Conservation (phyloP, 2,888 invertebrate species). For the Alsophila aescularia region DNA sequence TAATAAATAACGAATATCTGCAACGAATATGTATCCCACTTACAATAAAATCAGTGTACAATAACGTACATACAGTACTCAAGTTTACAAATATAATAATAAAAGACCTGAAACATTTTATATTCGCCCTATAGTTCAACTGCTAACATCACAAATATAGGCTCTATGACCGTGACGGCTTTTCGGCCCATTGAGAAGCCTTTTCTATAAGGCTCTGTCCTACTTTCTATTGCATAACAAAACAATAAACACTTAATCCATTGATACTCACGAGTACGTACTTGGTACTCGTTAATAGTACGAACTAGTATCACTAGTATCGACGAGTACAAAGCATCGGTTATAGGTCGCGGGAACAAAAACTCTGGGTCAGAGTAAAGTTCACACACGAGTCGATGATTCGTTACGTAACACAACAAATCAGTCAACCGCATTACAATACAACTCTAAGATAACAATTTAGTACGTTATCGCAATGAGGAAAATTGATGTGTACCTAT, state of each 20-base stretch:
- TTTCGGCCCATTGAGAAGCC: background rate
- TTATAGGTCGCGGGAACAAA: constrained; percentile 34
- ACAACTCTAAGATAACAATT: background rate
- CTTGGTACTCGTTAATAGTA: background rate
- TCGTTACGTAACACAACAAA: constrained; percentile 12
- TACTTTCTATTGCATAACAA: constrained; percentile 23
- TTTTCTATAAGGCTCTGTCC: constrained; percentile 8
- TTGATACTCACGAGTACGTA: background rate
- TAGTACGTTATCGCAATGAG: background rate
- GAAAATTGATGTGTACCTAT: background rate
- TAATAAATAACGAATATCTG: no score
- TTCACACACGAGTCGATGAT: constrained; percentile 31
- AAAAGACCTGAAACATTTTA: no score
- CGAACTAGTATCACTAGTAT: background rate
- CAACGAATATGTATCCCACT: no score
- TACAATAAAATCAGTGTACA: no score
- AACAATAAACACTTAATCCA: constrained; percentile 14
- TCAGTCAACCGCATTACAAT: background rate
- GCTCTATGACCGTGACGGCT: background rate
- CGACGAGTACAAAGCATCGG: constrained; percentile 4
- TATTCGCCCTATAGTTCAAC: no score
- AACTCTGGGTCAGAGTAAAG: constrained; percentile 50
- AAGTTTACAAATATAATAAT: no score
- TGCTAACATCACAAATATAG: background rate
- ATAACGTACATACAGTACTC: no score